Conservation (phyloP, 1,140 invertebrate species). For the Papilio xuthus region DNA sequence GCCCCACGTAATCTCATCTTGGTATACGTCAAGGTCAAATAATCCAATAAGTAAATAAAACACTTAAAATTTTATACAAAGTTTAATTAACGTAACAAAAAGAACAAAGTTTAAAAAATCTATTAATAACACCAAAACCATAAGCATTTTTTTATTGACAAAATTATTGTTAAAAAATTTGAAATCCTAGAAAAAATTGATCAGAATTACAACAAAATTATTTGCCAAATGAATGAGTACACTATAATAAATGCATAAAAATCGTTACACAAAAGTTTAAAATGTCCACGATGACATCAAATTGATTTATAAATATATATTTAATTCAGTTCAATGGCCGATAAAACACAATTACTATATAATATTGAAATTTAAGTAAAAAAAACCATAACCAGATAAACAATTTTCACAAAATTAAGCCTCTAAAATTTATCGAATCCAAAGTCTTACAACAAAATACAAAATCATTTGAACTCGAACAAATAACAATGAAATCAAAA, state of each 20-base stretch:
- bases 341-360: slow-evolving; percentile 42
- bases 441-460: not conserved
- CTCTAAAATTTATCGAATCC: not conserved
- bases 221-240: not conserved
- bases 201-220: slow-evolving; percentile 1
- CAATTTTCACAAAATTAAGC: not conserved
- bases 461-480: not conserved
- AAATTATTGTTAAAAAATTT: not conserved
- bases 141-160: slow-evolving; percentile 1
- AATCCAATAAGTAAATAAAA: not conserved
- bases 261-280: not conserved
- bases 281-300: slow-evolving; percentile 7
- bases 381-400: not conserved
- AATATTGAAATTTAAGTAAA: slow-evolving; percentile 35
- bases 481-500: not conserved
- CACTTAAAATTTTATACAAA: not conserved
- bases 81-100: not conserved
- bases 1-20: not conserved
- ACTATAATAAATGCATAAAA: not conserved
- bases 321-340: slow-evolving; percentile 63
- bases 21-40: not conserved
- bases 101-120: not conserved
- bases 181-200: not conserved
- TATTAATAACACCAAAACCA: slow-evolving; percentile 12
- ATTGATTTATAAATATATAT: slow-evolving; percentile 36